phyloP scores from a whole-genome alignment of 2,113 vertebrate genomes.

The Embiotoca jacksoni region DNA sequence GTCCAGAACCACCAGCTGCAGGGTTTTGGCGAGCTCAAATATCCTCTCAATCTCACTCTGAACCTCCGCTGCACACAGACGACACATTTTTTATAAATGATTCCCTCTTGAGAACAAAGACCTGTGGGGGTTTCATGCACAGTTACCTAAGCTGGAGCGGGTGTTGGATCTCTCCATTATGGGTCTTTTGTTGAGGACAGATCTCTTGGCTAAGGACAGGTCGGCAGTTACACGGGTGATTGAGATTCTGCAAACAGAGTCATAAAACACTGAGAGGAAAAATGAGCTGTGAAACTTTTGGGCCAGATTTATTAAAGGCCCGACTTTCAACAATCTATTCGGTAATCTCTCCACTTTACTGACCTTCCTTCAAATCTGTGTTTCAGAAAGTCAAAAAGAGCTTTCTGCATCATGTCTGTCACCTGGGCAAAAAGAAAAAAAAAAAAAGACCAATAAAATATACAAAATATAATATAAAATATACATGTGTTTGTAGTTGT shows the following conservation, averaged over 20 bases:
- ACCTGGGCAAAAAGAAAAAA: conserved; percentile 80
- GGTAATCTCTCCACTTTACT: conserved; percentile 57
- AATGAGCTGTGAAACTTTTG: conserved; percentile 2
- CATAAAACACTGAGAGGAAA: neutral
- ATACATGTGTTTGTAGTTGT: neutral
- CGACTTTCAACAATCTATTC: neutral
- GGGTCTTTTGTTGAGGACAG: conserved; percentile 96
- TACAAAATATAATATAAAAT: neutral
- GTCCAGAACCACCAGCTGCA: conserved; percentile 95
- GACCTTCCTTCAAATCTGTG: conserved; percentile 97
- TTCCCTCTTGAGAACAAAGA: neutral
- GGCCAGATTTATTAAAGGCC: neutral
- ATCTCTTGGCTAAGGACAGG: conserved; percentile 95
- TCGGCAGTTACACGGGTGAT: conserved; percentile 97
- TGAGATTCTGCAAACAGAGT: conserved; percentile 88
- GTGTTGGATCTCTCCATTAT: conserved; percentile 97
- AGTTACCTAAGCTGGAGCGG: conserved; percentile 94
- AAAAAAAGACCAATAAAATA: neutral
- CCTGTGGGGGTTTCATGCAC: neutral
- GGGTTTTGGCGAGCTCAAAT: conserved; percentile 96
- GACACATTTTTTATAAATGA: neutral
- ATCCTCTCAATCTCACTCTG: conserved; percentile 98
- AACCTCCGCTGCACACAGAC: conserved; percentile 88
- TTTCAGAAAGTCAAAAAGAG: conserved; percentile 97
- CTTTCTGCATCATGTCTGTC: conserved; percentile 99